phyloP scores from a whole-genome alignment of 2,888 invertebrate genomes.

The Diploptera punctata region DNA sequence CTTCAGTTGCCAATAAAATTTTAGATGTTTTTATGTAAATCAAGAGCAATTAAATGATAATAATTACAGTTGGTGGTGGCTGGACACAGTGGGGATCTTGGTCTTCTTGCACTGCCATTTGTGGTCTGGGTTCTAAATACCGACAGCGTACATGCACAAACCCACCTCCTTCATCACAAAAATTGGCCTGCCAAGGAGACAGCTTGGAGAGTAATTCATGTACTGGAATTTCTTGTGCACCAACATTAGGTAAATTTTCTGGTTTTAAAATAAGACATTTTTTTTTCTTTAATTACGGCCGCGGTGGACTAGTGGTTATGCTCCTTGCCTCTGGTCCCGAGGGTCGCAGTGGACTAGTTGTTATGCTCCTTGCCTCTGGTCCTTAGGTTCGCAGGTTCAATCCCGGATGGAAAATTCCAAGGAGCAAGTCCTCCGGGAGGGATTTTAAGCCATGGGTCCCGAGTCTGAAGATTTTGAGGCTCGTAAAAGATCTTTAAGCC shows the following conservation, averaged over 20 bases:
- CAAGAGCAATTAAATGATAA: neutral
- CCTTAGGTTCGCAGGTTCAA: too few species aligned
- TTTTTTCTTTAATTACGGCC: neutral
- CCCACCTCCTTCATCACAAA: conserved; percentile 37
- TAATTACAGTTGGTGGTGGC: conserved; percentile 51
- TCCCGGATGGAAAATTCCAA: neutral
- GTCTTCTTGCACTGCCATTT: conserved; percentile 58
- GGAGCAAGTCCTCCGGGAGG: too few species aligned
- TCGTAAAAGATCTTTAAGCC: too few species aligned
- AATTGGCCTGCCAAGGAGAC: conserved; percentile 42
- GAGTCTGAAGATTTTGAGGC: too few species aligned
- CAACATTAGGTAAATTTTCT: conserved; percentile 18
- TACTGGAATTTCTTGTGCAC: conserved; percentile 42
- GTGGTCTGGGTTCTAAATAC: conserved; percentile 57
- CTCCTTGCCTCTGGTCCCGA: too few species aligned
- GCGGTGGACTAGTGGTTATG: too few species aligned
- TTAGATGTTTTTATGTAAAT: neutral
- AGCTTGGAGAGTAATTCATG: conserved; percentile 41
- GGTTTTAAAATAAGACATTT: too few species aligned
- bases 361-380: too few species aligned
- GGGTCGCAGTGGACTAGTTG: too few species aligned
- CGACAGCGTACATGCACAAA: conserved; percentile 57
- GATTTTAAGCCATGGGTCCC: too few species aligned
- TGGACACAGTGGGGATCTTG: conserved; percentile 59
- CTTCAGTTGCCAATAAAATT: neutral